phyloP scores from a whole-genome alignment of 2,113 vertebrate genomes.

The Hassar affinis region DNA sequence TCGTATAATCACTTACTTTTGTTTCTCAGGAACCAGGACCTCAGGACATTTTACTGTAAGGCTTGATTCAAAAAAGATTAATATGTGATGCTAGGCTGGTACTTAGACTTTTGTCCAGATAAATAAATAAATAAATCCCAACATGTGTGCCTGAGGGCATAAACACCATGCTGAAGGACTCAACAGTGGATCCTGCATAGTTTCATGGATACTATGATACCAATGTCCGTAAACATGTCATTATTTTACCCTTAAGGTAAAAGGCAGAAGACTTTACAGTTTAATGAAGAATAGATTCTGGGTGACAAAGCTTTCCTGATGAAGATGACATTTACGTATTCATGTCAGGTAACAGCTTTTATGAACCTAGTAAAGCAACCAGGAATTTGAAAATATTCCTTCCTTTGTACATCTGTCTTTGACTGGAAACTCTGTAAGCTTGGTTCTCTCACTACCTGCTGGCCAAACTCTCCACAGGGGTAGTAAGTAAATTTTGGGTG shows the following conservation, averaged over 20 bases:
- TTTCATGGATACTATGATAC: neutral
- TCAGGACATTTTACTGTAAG: neutral
- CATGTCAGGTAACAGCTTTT: neutral
- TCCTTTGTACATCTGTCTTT: neutral
- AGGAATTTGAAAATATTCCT: neutral
- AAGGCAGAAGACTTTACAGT: neutral
- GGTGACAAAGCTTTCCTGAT: neutral
- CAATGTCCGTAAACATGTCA: neutral
- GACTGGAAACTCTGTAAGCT: neutral
- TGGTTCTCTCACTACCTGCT: neutral
- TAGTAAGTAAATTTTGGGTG: neutral
- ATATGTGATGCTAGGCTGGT: neutral
- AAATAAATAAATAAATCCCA: neutral
- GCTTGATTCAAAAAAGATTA: neutral
- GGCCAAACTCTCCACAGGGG: neutral
- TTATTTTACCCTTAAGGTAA: neutral
- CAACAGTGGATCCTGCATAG: neutral
- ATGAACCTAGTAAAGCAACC: neutral
- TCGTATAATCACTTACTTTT: slow-evolving; percentile 9
- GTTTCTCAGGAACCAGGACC: neutral
- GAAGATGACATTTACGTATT: neutral
- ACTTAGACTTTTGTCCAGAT: neutral
- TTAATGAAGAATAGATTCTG: neutral
- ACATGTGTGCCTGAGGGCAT: neutral
- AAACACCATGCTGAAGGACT: neutral